These are phyloP conservation scores for Australoheros facetus DNA, from an alignment of 2,797 vertebrate genomes.

Conservation along the genomic window DNA sequence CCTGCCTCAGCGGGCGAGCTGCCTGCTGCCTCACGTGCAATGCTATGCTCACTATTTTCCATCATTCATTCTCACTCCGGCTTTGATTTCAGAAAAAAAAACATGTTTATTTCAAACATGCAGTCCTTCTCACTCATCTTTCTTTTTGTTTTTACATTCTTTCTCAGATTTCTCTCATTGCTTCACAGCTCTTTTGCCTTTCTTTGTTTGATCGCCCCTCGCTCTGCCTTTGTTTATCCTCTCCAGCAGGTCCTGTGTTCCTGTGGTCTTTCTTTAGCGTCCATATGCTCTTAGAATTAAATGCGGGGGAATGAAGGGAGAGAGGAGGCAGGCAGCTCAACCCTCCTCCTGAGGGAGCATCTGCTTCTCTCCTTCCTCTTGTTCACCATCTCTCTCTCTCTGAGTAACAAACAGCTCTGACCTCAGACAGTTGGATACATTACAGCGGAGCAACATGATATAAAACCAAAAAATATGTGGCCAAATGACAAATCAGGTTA, in stretches of 20 bases:
- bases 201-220: not conserved
- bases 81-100: constrained; percentile 46
- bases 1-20: constrained; percentile 62
- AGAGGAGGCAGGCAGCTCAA: constrained; percentile 69
- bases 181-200: not conserved
- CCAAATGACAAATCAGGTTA: constrained; percentile 65
- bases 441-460: constrained; percentile 69
- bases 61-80: constrained; percentile 48
- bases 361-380: constrained; percentile 69
- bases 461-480: constrained; percentile 61
- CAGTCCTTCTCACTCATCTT: constrained; percentile 33
- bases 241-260: constrained; percentile 53
- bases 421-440: constrained; percentile 70
- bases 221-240: constrained; percentile 52
- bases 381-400: constrained; percentile 38
- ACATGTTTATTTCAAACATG: constrained; percentile 46
- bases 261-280: constrained; percentile 68
- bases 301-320: constrained; percentile 36
- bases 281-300: constrained; percentile 77
- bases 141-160: constrained; percentile 14
- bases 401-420: constrained; percentile 68
- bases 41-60: constrained; percentile 65
- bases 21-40: constrained; percentile 57
- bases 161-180: not conserved
- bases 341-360: constrained; percentile 82